Percentiles rank a stretch among this genome's conserved stretches.
Conservation (phyloP, 2,888 invertebrate species). For the Hirtodrosophila cameraria region DNA sequence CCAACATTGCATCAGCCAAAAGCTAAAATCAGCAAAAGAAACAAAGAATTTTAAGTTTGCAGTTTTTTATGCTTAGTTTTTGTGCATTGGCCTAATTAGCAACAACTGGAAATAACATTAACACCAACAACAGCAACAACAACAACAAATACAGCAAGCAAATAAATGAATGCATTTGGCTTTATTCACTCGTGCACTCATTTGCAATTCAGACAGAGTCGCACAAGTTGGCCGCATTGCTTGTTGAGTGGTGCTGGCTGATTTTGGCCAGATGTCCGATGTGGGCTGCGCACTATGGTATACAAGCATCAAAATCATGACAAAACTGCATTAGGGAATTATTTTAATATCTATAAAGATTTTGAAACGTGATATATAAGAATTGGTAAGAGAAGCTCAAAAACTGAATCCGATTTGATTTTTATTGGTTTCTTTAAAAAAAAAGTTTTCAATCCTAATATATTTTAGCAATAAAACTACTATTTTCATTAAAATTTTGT, state of each 20-base stretch:
- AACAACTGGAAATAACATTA: constrained; percentile 18
- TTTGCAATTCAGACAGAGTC: constrained; percentile 71
- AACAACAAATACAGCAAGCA: constrained; percentile 6
- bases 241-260: constrained; percentile 33
- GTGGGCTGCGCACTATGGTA: constrained; percentile 50
- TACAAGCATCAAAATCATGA: no score
- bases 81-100: constrained; percentile 70
- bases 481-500: no score
- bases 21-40: constrained; percentile 25
- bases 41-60: constrained; percentile 12
- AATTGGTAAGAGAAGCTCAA: no score
- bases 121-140: constrained; percentile 4
- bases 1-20: constrained; percentile 7
- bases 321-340: no score
- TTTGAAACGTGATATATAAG: no score
- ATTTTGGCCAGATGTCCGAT: constrained; percentile 31
- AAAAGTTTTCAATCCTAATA: no score
- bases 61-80: constrained; percentile 8
- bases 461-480: no score
- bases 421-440: no score
- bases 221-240: constrained; percentile 64
- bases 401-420: no score
- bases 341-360: no score
- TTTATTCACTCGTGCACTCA: constrained; percentile 57
- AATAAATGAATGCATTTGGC: constrained; percentile 46